phyloP scores from a whole-genome alignment of 1,140 invertebrate genomes.

The Scaptomyza pallida region DNA sequence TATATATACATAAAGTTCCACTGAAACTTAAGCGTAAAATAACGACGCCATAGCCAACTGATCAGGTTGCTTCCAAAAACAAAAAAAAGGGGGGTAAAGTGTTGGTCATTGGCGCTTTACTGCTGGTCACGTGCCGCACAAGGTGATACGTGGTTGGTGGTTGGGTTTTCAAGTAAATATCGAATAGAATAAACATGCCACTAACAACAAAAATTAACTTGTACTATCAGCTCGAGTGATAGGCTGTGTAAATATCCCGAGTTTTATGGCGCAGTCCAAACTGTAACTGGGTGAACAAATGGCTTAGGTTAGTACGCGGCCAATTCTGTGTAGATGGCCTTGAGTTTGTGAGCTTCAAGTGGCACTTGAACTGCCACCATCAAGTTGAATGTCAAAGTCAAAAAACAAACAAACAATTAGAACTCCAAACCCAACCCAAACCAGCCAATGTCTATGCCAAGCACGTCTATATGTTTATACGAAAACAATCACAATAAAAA shows the following conservation, averaged over 20 bases:
- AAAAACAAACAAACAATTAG: too few relatives aligned
- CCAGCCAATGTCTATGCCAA: constrained; percentile 38
- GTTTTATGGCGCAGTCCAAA: constrained; percentile 18
- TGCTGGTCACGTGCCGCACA: constrained; percentile 47
- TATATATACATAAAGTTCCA: constrained; percentile 19
- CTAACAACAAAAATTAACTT: neutral
- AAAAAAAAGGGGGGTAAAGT: neutral
- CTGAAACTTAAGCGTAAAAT: constrained; percentile 29
- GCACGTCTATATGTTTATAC: constrained; percentile 43
- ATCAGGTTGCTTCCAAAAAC: constrained; percentile 16
- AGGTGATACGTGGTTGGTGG: constrained; percentile 42
- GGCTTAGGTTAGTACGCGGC: constrained; percentile 45
- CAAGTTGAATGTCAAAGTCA: constrained; percentile 58
- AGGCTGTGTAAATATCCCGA: constrained; percentile 45
- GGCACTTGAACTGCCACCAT: constrained; percentile 45
- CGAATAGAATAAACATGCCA: neutral
- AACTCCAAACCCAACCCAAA: neutral
- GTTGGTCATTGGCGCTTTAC: neutral
- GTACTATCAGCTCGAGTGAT: constrained; percentile 30
- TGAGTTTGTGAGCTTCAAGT: constrained; percentile 28
- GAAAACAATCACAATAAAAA: constrained; percentile 19
- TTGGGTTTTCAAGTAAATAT: constrained; percentile 1
- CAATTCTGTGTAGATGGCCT: constrained; percentile 20
- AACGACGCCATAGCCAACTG: constrained; percentile 38
- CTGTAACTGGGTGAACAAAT: constrained; percentile 47